These are phyloP conservation scores for Habrosyne pyritoides DNA, from an alignment of 2,888 invertebrate species.

Conservation along the genomic window DNA sequence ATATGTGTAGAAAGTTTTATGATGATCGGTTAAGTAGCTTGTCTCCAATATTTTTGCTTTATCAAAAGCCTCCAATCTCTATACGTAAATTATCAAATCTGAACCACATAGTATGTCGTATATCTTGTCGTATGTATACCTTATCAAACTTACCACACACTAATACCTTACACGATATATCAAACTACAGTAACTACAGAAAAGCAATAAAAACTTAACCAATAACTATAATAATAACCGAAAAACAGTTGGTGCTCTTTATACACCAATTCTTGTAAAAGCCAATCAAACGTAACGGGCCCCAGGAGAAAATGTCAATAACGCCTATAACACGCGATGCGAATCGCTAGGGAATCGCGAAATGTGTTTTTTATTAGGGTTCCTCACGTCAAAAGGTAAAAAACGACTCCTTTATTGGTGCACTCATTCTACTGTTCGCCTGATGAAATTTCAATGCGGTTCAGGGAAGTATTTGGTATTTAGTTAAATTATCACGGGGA, in stretches of 20 bases:
- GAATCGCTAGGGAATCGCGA: constrained; percentile 47
- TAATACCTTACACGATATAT: neutral
- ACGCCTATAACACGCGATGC: constrained; percentile 56
- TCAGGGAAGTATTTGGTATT: neutral
- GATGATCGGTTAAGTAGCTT: too few species aligned
- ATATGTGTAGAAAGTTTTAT: too few species aligned
- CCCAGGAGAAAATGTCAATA: constrained; percentile 59
- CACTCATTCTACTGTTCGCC: constrained; percentile 22
- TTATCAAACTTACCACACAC: neutral
- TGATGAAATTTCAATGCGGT: constrained; percentile 24
- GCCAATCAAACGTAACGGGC: constrained; percentile 63
- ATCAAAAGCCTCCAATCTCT: too few species aligned
- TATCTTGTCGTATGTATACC: too few species aligned
- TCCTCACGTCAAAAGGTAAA: constrained; percentile 31
- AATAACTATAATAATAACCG: constrained; percentile 6
- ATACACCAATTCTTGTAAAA: constrained; percentile 69
- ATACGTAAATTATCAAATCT: neutral
- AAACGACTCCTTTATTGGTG: constrained; percentile 28
- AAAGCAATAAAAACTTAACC: constrained; percentile 1
- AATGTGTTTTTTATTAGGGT: constrained; percentile 57
- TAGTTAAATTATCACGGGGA: neutral
- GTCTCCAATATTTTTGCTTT: too few species aligned
- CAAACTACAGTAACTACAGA: neutral
- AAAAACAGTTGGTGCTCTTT: constrained; percentile 37
- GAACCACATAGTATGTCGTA: too few species aligned